phyloP scores from a whole-genome alignment of 2,113 vertebrate species.

The Meleagris gallopavo region DNA sequence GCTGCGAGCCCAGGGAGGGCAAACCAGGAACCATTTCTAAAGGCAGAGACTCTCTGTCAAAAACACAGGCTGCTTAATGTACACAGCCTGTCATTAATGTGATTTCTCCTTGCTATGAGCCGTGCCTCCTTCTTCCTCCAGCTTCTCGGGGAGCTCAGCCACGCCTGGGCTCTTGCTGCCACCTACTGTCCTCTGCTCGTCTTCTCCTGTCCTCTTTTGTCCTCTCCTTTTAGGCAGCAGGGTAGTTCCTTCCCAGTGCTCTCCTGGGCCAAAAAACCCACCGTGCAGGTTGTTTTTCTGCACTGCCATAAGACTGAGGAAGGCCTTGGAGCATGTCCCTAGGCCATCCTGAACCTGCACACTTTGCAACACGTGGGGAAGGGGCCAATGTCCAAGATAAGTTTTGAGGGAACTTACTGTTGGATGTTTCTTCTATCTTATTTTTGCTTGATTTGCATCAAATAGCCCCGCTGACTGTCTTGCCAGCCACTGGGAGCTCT shows the following conservation, averaged over 20 bases:
- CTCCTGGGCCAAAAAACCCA: background rate
- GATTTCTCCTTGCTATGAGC: background rate
- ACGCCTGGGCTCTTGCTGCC: slow-evolving; percentile 67
- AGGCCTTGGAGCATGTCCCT: background rate
- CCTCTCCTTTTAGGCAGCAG: background rate
- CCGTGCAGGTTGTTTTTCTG: background rate
- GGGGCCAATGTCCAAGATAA: fast-evolving
- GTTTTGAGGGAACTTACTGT: background rate
- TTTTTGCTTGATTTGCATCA: background rate
- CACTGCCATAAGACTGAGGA: background rate
- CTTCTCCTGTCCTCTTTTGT: background rate
- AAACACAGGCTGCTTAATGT: background rate
- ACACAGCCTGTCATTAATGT: background rate
- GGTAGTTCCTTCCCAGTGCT: background rate
- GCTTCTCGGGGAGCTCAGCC: background rate
- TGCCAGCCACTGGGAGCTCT: background rate
- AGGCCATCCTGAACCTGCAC: background rate
- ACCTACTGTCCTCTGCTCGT: slow-evolving; percentile 47
- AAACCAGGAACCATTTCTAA: background rate
- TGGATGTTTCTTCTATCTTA: background rate
- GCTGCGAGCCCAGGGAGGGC: background rate
- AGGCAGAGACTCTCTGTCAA: background rate
- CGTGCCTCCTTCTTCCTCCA: background rate
- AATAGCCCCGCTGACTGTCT: fast-evolving
- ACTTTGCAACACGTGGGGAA: background rate